phyloP scores from a whole-genome alignment of 2,113 vertebrate genomes.

The Eulemur rufifrons region DNA sequence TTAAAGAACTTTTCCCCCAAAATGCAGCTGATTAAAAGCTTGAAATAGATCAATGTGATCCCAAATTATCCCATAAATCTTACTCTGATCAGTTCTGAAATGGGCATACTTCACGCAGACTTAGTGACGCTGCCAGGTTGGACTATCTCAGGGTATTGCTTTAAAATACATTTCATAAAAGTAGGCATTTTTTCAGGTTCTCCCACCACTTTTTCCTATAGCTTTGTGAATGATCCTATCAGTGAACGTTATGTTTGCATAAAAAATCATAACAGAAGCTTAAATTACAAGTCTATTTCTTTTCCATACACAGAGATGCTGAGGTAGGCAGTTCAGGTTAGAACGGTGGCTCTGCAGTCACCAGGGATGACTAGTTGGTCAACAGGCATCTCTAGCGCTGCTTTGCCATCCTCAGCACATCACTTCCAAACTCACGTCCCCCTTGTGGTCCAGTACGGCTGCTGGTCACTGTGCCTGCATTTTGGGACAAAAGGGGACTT shows the following conservation, averaged over 20 bases:
- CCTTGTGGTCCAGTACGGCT: not conserved
- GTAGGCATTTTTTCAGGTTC: not conserved
- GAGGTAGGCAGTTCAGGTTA: not conserved
- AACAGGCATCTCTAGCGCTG: no score
- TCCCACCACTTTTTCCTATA: not conserved
- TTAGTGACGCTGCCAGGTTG: not conserved
- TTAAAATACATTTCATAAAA: slow-evolving; percentile 3
- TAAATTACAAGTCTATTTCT: not conserved
- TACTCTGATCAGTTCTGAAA: slow-evolving; percentile 6
- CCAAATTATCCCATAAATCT: slow-evolving; percentile 43
- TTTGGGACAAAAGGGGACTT: not conserved
- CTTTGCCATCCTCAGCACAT: not conserved
- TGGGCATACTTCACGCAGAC: not conserved
- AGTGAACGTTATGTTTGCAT: not conserved
- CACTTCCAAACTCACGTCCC: not conserved
- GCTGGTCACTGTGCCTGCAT: not conserved
- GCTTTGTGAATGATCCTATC: not conserved
- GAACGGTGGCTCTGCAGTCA: not conserved
- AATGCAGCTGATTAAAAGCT: not conserved
- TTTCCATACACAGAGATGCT: not conserved
- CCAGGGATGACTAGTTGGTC: not conserved
- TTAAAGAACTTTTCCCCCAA: not conserved
- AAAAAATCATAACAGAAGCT: not conserved
- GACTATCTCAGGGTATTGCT: slow-evolving; percentile 17
- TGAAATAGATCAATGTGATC: not conserved